These are phyloP conservation scores for Rhadinocentrus ornatus DNA, from an alignment of 2,797 vertebrate species.

Conservation along the genomic window DNA sequence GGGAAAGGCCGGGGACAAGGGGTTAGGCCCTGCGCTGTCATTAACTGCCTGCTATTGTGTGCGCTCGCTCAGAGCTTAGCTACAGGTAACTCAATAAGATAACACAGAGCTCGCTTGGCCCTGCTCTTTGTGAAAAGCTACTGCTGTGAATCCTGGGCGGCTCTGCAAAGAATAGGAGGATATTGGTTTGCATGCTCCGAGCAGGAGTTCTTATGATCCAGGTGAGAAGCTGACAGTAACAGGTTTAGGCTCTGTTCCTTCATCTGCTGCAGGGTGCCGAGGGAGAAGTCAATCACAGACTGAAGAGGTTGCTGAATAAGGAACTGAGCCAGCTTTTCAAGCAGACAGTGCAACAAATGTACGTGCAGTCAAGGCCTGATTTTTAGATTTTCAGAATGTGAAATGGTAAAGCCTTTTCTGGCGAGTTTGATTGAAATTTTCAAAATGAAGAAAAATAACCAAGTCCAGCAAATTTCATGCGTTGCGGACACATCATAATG, in stretches of 20 bases:
- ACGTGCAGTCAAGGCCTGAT: conserved; percentile 36
- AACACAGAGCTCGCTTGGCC: conserved; percentile 70
- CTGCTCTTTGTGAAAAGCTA: conserved; percentile 74
- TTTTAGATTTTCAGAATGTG: conserved; percentile 41
- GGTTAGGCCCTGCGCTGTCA: conserved; percentile 78
- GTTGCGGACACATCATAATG: conserved; percentile 37
- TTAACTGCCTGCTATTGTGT: conserved; percentile 83
- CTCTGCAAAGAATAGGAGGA: conserved; percentile 74
- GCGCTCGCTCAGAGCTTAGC: conserved; percentile 80
- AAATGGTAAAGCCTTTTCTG: conserved; percentile 29
- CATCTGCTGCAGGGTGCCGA: conserved; percentile 73
- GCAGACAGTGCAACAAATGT: conserved; percentile 50
- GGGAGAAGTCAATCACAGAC: conserved; percentile 71
- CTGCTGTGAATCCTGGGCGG: conserved; percentile 70
- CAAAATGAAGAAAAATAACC: conserved; percentile 47
- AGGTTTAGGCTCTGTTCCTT: conserved; percentile 82
- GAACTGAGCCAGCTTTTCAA: conserved; percentile 57
- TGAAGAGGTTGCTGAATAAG: conserved; percentile 67
- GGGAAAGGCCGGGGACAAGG: conserved; percentile 76
- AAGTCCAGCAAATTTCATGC: conserved; percentile 32
- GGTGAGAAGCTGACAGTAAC: conserved; percentile 87
- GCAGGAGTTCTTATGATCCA: conserved; percentile 80
- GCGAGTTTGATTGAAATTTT: conserved; percentile 33
- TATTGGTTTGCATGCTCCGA: conserved; percentile 82
- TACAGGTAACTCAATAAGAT: conserved; percentile 84